These are phyloP conservation scores for Pteronotus mesoamericanus DNA, from an alignment of 2,797 vertebrate species.

Conservation along the genomic window DNA sequence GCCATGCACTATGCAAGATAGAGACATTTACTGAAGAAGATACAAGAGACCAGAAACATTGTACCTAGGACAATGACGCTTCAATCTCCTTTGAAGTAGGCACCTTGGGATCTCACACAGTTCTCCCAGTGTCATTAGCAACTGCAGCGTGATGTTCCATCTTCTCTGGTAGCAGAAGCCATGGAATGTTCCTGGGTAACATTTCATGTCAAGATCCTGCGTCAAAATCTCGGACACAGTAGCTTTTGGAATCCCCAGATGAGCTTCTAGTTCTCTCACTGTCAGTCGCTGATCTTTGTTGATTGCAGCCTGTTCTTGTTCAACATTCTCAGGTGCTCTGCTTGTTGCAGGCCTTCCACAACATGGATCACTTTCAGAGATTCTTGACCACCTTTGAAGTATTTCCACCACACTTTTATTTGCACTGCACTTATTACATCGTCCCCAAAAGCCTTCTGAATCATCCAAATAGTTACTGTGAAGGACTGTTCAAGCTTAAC, in stretches of 20 bases:
- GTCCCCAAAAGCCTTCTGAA: background rate
- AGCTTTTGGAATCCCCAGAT: background rate
- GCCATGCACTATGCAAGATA: background rate
- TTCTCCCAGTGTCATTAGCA: background rate
- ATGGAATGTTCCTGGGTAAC: background rate
- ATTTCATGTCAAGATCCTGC: background rate
- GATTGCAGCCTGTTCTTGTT: background rate
- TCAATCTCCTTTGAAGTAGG: background rate
- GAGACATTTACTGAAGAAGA: background rate
- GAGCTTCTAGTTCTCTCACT: background rate
- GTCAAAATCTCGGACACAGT: background rate
- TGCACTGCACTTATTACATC: background rate
- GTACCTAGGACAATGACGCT: background rate
- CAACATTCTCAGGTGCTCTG: background rate
- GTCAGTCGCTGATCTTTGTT: background rate
- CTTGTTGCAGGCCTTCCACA: background rate
- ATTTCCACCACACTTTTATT: background rate
- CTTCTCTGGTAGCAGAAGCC: background rate
- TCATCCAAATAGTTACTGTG: background rate
- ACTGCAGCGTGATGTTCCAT: background rate
- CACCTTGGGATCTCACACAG: background rate
- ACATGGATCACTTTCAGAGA: background rate
- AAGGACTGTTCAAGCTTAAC: background rate
- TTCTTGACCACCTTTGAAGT: background rate
- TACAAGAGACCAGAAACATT: background rate